Conservation (phyloP, 2,113 vertebrate species). For the Phylloscopus trochiloides region DNA sequence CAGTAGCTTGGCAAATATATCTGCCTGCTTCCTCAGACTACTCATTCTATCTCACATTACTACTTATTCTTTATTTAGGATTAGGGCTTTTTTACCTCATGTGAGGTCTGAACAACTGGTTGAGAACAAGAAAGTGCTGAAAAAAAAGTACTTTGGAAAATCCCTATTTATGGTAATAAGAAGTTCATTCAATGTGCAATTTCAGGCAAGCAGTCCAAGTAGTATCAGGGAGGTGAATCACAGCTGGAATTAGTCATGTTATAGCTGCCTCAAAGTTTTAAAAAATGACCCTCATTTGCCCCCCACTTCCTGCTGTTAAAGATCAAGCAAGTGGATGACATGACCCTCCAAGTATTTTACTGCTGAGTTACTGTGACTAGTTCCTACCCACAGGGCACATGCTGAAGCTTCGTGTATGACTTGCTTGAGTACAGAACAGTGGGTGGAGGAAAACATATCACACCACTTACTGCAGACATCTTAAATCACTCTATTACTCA, state of each 20-base stretch:
- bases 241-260: slow-evolving; percentile 30
- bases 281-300: background rate
- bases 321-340: background rate
- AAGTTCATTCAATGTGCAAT: background rate
- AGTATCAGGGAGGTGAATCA: slow-evolving; percentile 34
- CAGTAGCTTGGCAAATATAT: background rate
- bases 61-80: background rate
- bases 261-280: background rate
- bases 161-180: slow-evolving; percentile 9
- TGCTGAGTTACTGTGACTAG: background rate
- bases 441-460: background rate
- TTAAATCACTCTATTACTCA: background rate
- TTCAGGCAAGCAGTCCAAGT: background rate
- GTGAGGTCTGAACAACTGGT: background rate
- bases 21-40: background rate
- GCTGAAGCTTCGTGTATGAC: background rate
- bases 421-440: background rate
- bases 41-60: background rate
- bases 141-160: background rate
- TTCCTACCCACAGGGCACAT: background rate
- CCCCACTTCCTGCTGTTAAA: background rate
- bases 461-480: background rate
- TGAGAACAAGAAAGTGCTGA: background rate
- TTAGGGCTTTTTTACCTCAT: background rate
- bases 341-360: background rate